Evolutionary conservation across 1,140 invertebrate genomes (phyloP).

Genomic region (Bombus picipes): DNA sequence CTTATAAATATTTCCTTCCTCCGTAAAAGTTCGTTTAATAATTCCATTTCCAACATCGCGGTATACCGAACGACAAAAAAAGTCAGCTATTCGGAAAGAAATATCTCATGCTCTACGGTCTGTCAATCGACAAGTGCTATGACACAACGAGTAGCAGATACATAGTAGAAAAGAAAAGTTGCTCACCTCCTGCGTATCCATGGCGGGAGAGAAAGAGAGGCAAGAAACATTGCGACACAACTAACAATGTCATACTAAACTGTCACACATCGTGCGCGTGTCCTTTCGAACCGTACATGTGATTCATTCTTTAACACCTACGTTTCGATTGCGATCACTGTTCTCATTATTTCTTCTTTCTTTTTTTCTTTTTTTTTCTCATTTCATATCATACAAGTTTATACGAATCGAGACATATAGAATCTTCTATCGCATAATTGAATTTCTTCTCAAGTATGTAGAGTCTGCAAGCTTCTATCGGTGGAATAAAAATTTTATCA

Average conservation of each 20-base stretch:
- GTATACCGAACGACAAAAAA: too few species aligned
- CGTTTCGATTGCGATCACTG: slow-evolving; percentile 37
- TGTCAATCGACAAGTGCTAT: slow-evolving; percentile 13
- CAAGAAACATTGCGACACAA: slow-evolving; percentile 82
- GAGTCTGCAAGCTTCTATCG: slow-evolving; percentile 49
- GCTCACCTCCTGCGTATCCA: slow-evolving; percentile 83
- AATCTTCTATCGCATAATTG: slow-evolving; percentile 50
- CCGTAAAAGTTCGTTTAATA: background rate
- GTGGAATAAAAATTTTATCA: slow-evolving; percentile 38
- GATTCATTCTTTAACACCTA: slow-evolving; percentile 49
- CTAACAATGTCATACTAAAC: slow-evolving; percentile 82
- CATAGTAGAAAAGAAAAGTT: slow-evolving; percentile 40
- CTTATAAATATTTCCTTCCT: background rate
- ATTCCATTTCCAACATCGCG: slow-evolving; percentile 16
- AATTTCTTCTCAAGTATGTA: slow-evolving; percentile 18
- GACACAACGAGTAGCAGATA: slow-evolving; percentile 24
- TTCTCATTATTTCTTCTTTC: background rate
- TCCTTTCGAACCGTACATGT: slow-evolving; percentile 35
- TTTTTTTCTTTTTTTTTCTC: background rate
- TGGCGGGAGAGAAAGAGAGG: slow-evolving; percentile 75
- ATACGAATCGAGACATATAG: slow-evolving; percentile 54
- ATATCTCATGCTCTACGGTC: slow-evolving; percentile 33
- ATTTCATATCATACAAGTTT: slow-evolving; percentile 46
- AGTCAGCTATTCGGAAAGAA: background rate
- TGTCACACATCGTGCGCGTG: slow-evolving; percentile 62